Evolutionary conservation across 2,888 invertebrate genomes (phyloP).

Genomic region (Machimus atricapillus): DNA sequence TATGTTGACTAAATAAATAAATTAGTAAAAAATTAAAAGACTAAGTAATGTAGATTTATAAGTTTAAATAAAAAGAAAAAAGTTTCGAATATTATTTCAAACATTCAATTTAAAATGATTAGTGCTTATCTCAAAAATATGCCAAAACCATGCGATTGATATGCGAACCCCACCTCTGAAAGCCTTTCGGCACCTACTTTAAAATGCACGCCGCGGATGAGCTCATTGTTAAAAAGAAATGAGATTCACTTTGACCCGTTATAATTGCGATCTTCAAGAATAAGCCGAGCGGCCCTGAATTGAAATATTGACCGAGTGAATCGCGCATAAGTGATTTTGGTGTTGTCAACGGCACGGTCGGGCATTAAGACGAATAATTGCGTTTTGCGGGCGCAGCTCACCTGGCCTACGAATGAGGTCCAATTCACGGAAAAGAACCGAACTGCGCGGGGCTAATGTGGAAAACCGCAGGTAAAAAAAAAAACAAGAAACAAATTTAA

Average conservation of each 20-base stretch:
- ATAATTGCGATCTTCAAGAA: constrained; percentile 17
- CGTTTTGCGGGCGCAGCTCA: background rate
- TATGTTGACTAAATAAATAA: no score
- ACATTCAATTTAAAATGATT: background rate
- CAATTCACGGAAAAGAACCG: background rate
- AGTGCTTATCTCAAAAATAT: background rate
- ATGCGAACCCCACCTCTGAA: background rate
- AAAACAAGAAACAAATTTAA: background rate
- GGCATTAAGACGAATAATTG: background rate
- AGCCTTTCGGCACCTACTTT: background rate
- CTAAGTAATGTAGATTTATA: no score
- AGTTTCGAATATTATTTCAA: background rate
- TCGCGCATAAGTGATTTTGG: constrained; percentile 12
- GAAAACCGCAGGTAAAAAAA: background rate
- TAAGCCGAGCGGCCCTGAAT: background rate
- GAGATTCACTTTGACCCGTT: constrained; percentile 11
- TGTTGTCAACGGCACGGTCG: background rate
- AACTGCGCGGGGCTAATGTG: background rate
- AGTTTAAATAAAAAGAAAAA: no score
- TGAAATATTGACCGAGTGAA: background rate
- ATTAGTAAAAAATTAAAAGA: no score
- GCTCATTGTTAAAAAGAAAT: constrained; percentile 16
- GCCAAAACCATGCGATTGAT: background rate
- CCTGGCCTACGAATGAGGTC: background rate
- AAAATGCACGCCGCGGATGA: background rate